These are phyloP conservation scores for Abrostola triplasia DNA, from an alignment of 2,888 invertebrate species.

Conservation along the genomic window DNA sequence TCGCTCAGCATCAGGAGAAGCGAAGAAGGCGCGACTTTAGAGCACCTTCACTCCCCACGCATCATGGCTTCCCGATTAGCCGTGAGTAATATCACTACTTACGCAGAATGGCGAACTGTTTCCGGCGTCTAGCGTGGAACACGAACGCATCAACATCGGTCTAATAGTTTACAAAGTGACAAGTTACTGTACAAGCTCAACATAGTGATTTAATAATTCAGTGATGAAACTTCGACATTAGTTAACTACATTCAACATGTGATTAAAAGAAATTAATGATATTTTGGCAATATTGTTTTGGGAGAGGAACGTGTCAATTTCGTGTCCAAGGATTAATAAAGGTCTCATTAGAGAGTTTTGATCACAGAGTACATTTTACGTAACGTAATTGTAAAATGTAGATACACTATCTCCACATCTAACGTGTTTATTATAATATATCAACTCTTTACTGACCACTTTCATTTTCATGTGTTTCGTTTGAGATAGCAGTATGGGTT, in stretches of 20 bases:
- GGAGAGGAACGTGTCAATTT: conserved; percentile 22
- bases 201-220: conserved; percentile 19
- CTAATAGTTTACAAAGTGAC: background rate
- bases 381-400: conserved; percentile 47
- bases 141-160: conserved; percentile 13
- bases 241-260: too few relatives aligned
- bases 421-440: conserved; percentile 30
- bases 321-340: conserved; percentile 21
- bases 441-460: conserved; percentile 55
- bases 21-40: conserved; percentile 59
- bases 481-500: conserved; percentile 25
- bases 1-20: conserved; percentile 62
- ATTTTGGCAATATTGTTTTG: too few relatives aligned
- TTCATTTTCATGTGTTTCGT: conserved; percentile 58
- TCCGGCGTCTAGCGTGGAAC: conserved; percentile 13
- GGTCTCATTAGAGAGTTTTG: conserved; percentile 51
- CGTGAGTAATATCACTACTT: conserved; percentile 72
- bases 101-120: conserved; percentile 49
- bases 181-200: conserved; percentile 25
- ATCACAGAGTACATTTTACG: conserved; percentile 36
- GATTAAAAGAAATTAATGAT: too few relatives aligned
- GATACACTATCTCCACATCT: conserved; percentile 28
- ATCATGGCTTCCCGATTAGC: conserved; percentile 80
- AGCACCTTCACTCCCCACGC: conserved; percentile 65
- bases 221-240: conserved; percentile 12